phyloP scores from a whole-genome alignment of 1,140 invertebrate species.

The Rhopalosiphum maidis region DNA sequence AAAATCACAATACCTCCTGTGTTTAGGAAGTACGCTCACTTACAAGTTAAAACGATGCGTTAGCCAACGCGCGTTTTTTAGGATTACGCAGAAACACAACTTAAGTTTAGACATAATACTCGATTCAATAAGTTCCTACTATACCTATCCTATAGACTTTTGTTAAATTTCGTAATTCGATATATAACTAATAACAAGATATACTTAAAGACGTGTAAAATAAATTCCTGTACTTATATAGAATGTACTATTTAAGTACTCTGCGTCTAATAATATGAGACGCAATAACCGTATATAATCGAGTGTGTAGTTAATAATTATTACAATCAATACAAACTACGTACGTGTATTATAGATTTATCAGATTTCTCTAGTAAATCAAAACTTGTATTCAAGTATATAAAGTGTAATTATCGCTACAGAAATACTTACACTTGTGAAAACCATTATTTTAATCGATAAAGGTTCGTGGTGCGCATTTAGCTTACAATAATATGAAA shows the following conservation, averaged over 20 bases:
- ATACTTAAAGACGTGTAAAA: background rate
- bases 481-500: background rate
- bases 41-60: background rate
- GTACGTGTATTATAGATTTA: background rate
- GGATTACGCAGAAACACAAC: background rate
- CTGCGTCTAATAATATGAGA: background rate
- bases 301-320: background rate
- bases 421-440: background rate
- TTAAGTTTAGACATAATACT: background rate
- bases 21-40: background rate
- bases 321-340: background rate
- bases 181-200: background rate
- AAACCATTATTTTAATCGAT: background rate
- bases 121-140: background rate
- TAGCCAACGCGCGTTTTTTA: background rate
- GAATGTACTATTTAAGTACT: background rate
- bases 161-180: background rate
- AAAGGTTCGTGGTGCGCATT: background rate
- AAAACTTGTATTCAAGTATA: background rate
- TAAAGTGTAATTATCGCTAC: background rate
- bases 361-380: background rate
- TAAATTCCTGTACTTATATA: background rate
- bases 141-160: background rate
- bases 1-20: background rate
- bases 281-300: background rate